Percentiles rank a stretch among this genome's conserved stretches.
Evolutionary conservation across 1,140 invertebrate species (phyloP).

Genomic region (Drosophila parvula): DNA sequence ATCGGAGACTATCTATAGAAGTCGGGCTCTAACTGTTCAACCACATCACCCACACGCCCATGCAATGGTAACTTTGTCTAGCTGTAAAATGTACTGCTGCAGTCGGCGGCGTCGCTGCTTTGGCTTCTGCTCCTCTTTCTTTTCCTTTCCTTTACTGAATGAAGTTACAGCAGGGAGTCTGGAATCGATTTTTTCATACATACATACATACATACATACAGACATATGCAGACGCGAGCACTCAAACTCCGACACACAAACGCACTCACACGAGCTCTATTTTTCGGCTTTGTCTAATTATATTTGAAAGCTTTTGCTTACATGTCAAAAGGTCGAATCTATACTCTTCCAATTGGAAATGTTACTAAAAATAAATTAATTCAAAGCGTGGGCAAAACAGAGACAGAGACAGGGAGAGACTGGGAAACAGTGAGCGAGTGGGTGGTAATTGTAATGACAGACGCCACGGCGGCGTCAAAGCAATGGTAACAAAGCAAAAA

Average conservation of each 20-base stretch:
- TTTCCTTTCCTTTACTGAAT: conserved; percentile 63
- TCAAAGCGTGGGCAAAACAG: conserved; percentile 17
- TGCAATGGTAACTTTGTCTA: conserved; percentile 62
- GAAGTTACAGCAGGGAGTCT: conserved; percentile 77
- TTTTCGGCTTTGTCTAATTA: conserved; percentile 54
- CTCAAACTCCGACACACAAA: conserved; percentile 24
- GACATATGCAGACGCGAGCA: conserved; percentile 50
- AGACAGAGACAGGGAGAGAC: conserved; percentile 28
- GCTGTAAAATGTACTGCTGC: conserved; percentile 70
- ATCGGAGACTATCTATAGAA: conserved; percentile 49
- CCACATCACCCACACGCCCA: conserved; percentile 24
- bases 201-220: conserved; percentile 40
- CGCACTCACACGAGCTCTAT: conserved; percentile 15
- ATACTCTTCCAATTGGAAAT: conserved; percentile 65
- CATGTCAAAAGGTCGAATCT: conserved; percentile 67
- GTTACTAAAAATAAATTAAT: conserved; percentile 67
- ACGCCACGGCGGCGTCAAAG: conserved; percentile 56
- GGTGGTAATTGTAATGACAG: conserved; percentile 54
- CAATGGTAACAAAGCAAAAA: conserved; percentile 45
- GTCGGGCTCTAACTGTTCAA: conserved; percentile 26
- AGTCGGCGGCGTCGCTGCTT: conserved; percentile 31
- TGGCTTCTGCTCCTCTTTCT: conserved; percentile 29
- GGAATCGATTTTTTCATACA: conserved; percentile 77
- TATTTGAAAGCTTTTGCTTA: conserved; percentile 54
- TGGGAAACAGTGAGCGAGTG: conserved; percentile 13